Evolutionary conservation across 2,797 vertebrate species (phyloP).

Genomic region (Oryzias dopingdopingensis): DNA sequence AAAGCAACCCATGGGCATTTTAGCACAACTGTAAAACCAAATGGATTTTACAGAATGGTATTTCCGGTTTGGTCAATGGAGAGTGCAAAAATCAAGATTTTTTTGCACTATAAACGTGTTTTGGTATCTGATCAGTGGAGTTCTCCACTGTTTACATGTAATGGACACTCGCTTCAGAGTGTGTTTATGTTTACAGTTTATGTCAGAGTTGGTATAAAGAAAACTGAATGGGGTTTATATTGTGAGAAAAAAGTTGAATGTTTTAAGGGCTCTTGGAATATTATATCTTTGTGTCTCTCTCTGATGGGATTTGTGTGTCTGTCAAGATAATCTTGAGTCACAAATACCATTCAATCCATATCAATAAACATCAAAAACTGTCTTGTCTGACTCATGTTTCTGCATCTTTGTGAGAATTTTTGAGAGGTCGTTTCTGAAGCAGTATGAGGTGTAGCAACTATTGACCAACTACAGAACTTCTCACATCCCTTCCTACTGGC

Average conservation of each 20-base stretch:
- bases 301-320: slow-evolving; percentile 66
- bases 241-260: slow-evolving; percentile 49
- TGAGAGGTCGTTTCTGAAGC: background rate
- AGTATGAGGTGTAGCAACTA: background rate
- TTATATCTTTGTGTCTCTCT: slow-evolving; percentile 58
- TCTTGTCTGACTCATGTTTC: slow-evolving; percentile 40
- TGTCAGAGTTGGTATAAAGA: slow-evolving; percentile 36
- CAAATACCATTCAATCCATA: slow-evolving; percentile 70
- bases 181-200: slow-evolving; percentile 64
- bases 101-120: slow-evolving; percentile 39
- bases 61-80: slow-evolving; percentile 51
- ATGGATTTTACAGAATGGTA: slow-evolving; percentile 41
- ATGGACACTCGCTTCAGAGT: slow-evolving; percentile 34
- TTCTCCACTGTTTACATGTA: slow-evolving; percentile 44
- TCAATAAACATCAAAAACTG: slow-evolving; percentile 74
- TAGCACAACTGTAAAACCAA: slow-evolving; percentile 63
- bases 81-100: slow-evolving; percentile 51
- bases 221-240: slow-evolving; percentile 40
- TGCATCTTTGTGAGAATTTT: slow-evolving; percentile 6
- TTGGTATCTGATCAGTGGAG: slow-evolving; percentile 17
- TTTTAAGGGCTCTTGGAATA: slow-evolving; percentile 68
- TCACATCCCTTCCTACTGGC: no score
- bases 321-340: slow-evolving; percentile 60
- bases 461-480: no score
- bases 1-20: slow-evolving; percentile 12